Percentiles rank a stretch among this genome's conserved stretches.
Evolutionary conservation across 2,888 invertebrate species (phyloP).

Genomic region (Drosophila planitibia): DNA sequence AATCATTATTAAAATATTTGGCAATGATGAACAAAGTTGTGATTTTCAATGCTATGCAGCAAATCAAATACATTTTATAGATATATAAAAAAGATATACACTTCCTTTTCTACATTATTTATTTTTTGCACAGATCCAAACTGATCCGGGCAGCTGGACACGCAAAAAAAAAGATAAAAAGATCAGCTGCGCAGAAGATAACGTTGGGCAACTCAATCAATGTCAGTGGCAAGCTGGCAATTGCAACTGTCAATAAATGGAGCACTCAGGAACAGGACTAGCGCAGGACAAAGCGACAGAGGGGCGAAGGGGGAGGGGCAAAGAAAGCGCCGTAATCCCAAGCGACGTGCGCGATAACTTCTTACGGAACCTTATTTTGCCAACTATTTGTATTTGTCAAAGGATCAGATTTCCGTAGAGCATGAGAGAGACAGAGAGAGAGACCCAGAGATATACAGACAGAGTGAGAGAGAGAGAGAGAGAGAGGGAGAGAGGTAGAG

Average conservation of each 20-base stretch:
- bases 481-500: constrained; percentile 5
- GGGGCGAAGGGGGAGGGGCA: not conserved
- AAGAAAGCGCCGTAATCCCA: constrained; percentile 54
- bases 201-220: constrained; percentile 67
- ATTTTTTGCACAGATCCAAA: constrained; percentile 17
- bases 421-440: not conserved
- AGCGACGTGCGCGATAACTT: constrained; percentile 64
- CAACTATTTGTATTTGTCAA: constrained; percentile 76
- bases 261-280: constrained; percentile 40
- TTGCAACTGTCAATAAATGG: constrained; percentile 76
- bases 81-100: not conserved
- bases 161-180: constrained; percentile 23
- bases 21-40: not conserved
- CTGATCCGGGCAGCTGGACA: constrained; percentile 36
- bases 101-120: not conserved
- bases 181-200: constrained; percentile 30
- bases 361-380: constrained; percentile 40
- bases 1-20: not conserved
- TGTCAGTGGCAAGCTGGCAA: constrained; percentile 53
- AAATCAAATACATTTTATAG: not conserved
- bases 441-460: not conserved
- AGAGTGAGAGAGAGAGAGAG: not conserved
- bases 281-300: not conserved
- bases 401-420: constrained; percentile 60
- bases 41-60: not conserved